These are phyloP conservation scores for Variabilichromis moorii DNA, from an alignment of 2,113 vertebrate species.

Conservation along the genomic window DNA sequence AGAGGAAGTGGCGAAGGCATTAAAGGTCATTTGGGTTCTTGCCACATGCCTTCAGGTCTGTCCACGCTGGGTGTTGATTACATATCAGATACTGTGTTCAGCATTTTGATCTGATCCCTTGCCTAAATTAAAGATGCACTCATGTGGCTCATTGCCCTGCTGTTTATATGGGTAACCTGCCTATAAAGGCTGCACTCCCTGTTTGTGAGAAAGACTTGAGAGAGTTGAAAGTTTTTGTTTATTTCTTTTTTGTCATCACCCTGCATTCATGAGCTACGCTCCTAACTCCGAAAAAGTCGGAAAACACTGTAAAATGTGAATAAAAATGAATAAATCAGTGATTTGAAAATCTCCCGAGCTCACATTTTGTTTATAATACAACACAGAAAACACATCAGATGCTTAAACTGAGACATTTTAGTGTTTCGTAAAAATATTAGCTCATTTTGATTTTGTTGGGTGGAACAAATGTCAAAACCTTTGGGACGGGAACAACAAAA, in stretches of 20 bases:
- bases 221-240: background rate
- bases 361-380: background rate
- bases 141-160: background rate
- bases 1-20: background rate
- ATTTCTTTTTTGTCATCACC: background rate
- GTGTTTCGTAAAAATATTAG: background rate
- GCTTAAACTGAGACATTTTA: background rate
- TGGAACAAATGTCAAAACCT: background rate
- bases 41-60: background rate
- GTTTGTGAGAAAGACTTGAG: background rate
- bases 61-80: background rate
- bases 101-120: background rate
- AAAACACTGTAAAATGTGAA: background rate
- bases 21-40: background rate
- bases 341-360: background rate
- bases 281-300: fast-evolving
- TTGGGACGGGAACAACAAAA: background rate
- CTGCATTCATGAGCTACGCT: background rate
- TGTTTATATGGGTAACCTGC: background rate
- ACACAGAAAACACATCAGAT: background rate
- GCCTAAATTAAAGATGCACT: background rate
- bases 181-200: background rate
- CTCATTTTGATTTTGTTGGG: background rate
- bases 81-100: background rate
- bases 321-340: fast-evolving